Base-by-base conservation (phyloP, 2,113 vertebrate genomes). In the Stegastes partitus region DNA sequence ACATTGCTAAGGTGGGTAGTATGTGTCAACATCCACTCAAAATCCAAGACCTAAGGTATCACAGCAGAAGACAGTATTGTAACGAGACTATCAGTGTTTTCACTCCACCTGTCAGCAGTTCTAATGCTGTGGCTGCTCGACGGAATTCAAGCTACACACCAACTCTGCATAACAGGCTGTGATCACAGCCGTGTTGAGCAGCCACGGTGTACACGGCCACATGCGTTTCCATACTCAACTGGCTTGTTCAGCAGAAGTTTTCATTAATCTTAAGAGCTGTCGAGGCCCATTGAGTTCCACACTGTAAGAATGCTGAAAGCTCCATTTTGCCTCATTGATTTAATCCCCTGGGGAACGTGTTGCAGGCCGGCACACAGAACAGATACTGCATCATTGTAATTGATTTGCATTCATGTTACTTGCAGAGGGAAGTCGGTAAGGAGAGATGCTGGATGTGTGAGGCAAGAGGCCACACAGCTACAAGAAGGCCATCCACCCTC, bases 211-310 rank as follows among this genome's bases (percentile, higher is more conserved):
- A 82, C 75, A 65, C 4, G 16, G 51, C 10, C 39, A 63, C 42
- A 47, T 4, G 1, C 12, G 72, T 77, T 79, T 18, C 5, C 2
- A 25, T 23, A 44, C 57, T 37, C 18, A 0, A 50, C 37, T 5
- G 81, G 73, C 83, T 72, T n/a, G 65, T 72, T 87, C 85, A 89
- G 84, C 86, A 86, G 66, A 74, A 74, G 39, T 74, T 49, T 44
- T 73, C 79, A 19, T 91, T 86, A 85, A 86, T 90, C 77, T 56
- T 69, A n/a, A 7, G n/a, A 22, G 58, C 23, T 2, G 39, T 59
- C 86, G 31, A 1, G 50, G 55, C 50, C 31, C 49, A 63, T 74
- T 45, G 68, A 68, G 49, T 63, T 70, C 63, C 19, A 39, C 74
- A n/a, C 50, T 18, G 42, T 44, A 49, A 66, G 37, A 76, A 54